Percentiles rank a stretch among this genome's conserved stretches.
Conservation (phyloP, 2,888 invertebrate species). For the Cheilosia soror region DNA sequence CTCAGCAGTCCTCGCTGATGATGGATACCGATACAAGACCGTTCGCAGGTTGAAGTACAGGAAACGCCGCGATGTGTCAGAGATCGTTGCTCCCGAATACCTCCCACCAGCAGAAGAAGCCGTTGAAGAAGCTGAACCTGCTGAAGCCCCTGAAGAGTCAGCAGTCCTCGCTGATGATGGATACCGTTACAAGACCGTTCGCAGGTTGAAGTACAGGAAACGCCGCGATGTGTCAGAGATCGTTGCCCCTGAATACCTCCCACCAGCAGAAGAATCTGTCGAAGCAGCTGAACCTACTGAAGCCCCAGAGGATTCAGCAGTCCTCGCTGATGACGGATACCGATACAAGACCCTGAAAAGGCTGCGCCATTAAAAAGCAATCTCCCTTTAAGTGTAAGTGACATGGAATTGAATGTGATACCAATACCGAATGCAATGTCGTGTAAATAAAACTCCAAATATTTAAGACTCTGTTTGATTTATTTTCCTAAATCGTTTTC, state of each 20-base stretch:
- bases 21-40: constrained; percentile 63
- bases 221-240: constrained; percentile 79
- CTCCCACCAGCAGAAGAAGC: constrained; percentile 77
- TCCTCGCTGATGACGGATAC: constrained; percentile 35
- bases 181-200: constrained; percentile 79
- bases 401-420: constrained; percentile 30
- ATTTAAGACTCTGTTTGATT: neutral
- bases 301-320: constrained; percentile 19
- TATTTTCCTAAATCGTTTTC: neutral
- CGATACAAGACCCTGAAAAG: constrained; percentile 43
- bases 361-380: constrained; percentile 19
- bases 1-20: constrained; percentile 67
- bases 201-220: constrained; percentile 78
- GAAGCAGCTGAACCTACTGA: too few species aligned
- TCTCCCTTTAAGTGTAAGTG: constrained; percentile 9
- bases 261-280: constrained; percentile 77
- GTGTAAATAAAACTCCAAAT: constrained; percentile 19
- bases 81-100: constrained; percentile 75
- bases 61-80: constrained; percentile 45
- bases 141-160: constrained; percentile 73
- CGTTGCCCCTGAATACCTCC: constrained; percentile 77
- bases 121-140: constrained; percentile 7
- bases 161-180: constrained; percentile 78
- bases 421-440: constrained; percentile 9
- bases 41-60: constrained; percentile 52